Conservation (phyloP, 1,140 invertebrate genomes). For the Onthophagus taurus region DNA sequence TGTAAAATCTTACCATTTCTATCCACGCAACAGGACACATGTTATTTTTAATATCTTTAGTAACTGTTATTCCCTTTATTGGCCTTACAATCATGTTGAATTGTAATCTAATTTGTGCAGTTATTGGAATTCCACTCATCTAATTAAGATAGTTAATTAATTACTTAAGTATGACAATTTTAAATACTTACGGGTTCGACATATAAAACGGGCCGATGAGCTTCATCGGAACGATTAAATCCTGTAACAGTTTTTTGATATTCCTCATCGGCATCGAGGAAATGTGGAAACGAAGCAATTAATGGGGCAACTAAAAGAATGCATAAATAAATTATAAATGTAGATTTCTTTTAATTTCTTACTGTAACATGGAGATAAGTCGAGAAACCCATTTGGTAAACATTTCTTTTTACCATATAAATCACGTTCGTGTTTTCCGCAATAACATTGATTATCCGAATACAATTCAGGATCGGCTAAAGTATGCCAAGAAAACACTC, state of each 20-base stretch:
- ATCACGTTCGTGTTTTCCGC: not conserved
- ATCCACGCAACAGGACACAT: no score
- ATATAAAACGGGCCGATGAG: constrained; percentile 1
- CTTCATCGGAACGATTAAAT: not conserved
- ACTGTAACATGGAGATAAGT: constrained; percentile 16
- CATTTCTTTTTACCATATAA: constrained; percentile 6
- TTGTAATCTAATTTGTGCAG: no score
- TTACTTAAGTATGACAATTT: no score
- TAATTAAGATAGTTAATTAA: no score
- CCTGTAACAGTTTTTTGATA: constrained; percentile 5
- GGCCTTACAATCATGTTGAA: no score
- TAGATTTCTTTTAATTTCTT: constrained; percentile 4
- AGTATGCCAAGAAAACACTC: constrained; percentile 1
- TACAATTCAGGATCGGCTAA: constrained; percentile 3
- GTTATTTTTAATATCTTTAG: no score
- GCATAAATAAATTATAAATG: not conserved
- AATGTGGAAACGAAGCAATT: constrained; percentile 12
- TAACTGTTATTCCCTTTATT: no score
- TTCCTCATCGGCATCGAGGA: constrained; percentile 6
- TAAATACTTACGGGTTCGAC: constrained; percentile 12
- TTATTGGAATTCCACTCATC: no score
- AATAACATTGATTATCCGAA: constrained; percentile 3
- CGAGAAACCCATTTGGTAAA: constrained; percentile 8
- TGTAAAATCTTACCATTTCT: no score
- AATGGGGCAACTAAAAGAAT: constrained; percentile 8